phyloP scores from a whole-genome alignment of 2,113 vertebrate genomes.

The Crotalus helleri region DNA sequence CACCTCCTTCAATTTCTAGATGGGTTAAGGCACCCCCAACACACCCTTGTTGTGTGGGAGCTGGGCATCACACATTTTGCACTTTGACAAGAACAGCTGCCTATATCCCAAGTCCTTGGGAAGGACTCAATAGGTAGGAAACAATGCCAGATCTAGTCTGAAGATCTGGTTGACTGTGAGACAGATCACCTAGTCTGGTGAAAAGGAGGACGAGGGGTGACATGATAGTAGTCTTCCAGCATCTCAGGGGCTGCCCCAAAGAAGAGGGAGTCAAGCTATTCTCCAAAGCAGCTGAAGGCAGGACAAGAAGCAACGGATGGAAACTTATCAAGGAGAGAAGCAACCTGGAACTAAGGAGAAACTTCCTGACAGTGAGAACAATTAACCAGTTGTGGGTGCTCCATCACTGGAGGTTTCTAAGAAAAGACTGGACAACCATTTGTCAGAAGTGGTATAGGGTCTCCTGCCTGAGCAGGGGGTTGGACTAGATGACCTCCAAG shows the following conservation, averaged over 20 bases:
- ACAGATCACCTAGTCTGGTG: background rate
- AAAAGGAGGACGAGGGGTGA: background rate
- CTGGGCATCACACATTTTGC: background rate
- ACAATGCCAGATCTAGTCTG: background rate
- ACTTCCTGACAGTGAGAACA: too few relatives aligned
- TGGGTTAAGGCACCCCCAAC: background rate
- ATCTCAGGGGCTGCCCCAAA: background rate
- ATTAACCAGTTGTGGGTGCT: too few relatives aligned
- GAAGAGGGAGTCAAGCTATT: too few relatives aligned
- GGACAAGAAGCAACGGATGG: too few relatives aligned
- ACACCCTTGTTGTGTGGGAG: background rate
- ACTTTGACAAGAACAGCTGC: background rate
- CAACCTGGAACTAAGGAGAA: too few relatives aligned
- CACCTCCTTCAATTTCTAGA: background rate
- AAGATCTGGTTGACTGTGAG: background rate
- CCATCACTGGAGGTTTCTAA: too few relatives aligned
- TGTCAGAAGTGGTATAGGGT: too few relatives aligned
- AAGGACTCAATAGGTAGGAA: background rate
- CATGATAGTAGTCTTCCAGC: background rate
- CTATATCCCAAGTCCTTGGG: background rate
- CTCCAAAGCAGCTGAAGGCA: too few relatives aligned
- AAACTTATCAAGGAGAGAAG: too few relatives aligned
- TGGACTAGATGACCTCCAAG: too few relatives aligned
- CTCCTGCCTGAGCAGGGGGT: too few relatives aligned
- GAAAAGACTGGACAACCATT: too few relatives aligned